Evolutionary conservation across 2,797 vertebrate genomes (phyloP), one percentile per base, ranked within the genome.

Genomic region (Betta splendens): DNA sequence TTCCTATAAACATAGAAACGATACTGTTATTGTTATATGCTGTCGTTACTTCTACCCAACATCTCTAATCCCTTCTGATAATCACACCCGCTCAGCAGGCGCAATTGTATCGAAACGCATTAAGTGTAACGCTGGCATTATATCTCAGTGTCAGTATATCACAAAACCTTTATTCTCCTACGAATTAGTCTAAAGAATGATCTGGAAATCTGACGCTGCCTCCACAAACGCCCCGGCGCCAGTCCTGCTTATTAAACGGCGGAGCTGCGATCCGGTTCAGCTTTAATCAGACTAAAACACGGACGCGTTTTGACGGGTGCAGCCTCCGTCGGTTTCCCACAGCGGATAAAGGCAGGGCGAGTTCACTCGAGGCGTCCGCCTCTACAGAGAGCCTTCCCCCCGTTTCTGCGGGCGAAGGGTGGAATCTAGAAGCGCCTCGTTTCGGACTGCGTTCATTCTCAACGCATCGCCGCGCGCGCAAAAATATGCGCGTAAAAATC

Each of bases 381-480:
- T 65, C 69, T 64, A 28, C 15, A 43, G 51, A 78, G 65, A 80
- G 72, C 60, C 67, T 69, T 81, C 61, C 73, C n/a, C 91, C 79
- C 79, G 89, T 94, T n/a, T 92, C 90, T 95, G 92, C 92, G 91
- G 88, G 75, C 89, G 89, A 83, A 92, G 94, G 93, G 93, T 94
- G 93, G 92, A 92, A 94, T 93, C 92, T 76, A 86, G 85, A 85
- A 25, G 35, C 35, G 79, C 84, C n/a, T 85, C 78, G 79, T 86
- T 75, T 67, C 50, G 79, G 38, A 32, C 84, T 85, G 84, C 84
- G 86, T 90, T 80, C n/a, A 90, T 69, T 86, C 63, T 80, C 75
- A 79, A 86, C 87, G 85, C 81, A 81, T 80, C 76, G 82, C 67
- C 64, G 35, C 68, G 61, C 50, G 50, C 36, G 22, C 6, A 36